Percentiles rank a stretch among this genome's conserved stretches.
These are phyloP conservation scores for Anarsia innoxiella DNA, from an alignment of 2,888 invertebrate species.

Conservation along the genomic window DNA sequence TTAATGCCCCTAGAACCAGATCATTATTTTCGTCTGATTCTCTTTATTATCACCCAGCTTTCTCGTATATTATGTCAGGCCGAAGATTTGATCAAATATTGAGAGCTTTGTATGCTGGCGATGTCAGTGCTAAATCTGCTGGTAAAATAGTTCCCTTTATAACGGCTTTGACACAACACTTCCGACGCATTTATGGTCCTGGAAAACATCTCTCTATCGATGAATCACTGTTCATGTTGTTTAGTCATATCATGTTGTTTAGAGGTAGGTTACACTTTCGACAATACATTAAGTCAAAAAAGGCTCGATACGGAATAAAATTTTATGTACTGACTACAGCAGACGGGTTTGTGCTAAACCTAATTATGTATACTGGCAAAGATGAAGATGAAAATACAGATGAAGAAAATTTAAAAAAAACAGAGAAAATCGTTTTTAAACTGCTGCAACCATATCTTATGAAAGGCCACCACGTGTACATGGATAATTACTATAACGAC, in stretches of 20 bases:
- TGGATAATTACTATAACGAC: conserved; percentile 24
- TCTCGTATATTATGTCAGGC: conserved; percentile 20
- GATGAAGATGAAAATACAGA: conserved; percentile 11
- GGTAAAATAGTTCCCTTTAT: conserved; percentile 21
- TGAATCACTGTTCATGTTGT: conserved; percentile 24
- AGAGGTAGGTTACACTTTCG: conserved; percentile 24
- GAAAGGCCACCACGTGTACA: conserved; percentile 21
- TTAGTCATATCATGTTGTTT: too few relatives aligned
- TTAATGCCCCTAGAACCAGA: conserved; percentile 10
- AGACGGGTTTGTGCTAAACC: conserved; percentile 27
- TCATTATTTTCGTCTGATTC: conserved; percentile 18
- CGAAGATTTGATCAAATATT: conserved; percentile 22
- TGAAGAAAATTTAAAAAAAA: conserved; percentile 14
- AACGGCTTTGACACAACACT: conserved; percentile 18
- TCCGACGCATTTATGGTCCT: conserved; percentile 20
- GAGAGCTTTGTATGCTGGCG: conserved; percentile 20
- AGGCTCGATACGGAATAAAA: conserved; percentile 28
- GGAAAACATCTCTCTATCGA: conserved; percentile 22
- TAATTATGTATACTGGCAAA: conserved; percentile 25
- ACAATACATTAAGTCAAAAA: conserved; percentile 25
- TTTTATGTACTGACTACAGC: conserved; percentile 25
- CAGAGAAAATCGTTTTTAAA: conserved; percentile 19
- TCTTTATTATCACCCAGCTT: conserved; percentile 19
- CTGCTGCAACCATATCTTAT: conserved; percentile 20
- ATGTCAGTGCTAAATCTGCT: conserved; percentile 18